phyloP scores from a whole-genome alignment of 2,113 vertebrate genomes.

The Peromyscus maniculatus region DNA sequence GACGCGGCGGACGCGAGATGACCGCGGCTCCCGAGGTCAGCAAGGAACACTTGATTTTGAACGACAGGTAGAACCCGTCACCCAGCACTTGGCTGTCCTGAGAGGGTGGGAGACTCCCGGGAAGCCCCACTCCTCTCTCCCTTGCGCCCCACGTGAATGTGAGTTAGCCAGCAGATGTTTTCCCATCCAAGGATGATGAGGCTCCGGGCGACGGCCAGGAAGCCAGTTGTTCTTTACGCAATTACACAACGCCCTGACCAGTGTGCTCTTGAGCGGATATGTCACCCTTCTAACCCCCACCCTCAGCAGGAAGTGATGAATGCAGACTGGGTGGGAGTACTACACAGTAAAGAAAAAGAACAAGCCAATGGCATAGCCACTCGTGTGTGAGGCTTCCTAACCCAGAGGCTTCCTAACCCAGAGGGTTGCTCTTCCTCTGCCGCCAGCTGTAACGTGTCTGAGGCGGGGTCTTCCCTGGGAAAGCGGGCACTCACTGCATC shows the following conservation, averaged over 20 bases:
- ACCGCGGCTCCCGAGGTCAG: not conserved
- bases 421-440: not conserved
- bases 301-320: no score
- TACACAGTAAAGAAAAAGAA: not conserved
- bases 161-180: not conserved
- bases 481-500: no score
- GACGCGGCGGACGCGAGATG: conserved; percentile 5
- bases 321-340: fast-evolving
- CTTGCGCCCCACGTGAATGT: fast-evolving
- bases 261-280: not conserved
- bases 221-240: not conserved
- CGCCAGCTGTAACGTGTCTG: no score
- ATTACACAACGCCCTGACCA: fast-evolving
- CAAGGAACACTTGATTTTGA: conserved; percentile 1
- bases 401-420: not conserved
- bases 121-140: not conserved
- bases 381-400: not conserved
- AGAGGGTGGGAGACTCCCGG: not conserved
- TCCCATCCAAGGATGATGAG: not conserved
- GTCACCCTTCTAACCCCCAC: no score
- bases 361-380: fast-evolving
- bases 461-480: not conserved
- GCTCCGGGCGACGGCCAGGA: not conserved
- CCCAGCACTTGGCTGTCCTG: not conserved
- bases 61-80: not conserved